Evolutionary conservation across 2,797 vertebrate species (phyloP).

Genomic region (Danio aesculapii): DNA sequence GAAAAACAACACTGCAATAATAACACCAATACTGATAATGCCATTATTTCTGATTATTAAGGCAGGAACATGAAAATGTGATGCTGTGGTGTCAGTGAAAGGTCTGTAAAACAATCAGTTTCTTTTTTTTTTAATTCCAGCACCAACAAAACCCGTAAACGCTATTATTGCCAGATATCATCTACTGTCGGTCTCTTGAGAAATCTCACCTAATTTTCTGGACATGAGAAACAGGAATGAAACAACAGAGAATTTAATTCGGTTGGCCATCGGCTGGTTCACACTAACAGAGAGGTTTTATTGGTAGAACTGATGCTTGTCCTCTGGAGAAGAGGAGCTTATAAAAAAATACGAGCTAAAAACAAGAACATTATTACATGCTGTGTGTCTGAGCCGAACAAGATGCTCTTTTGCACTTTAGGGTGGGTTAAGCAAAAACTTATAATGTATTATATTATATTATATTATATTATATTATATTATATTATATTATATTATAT

Average conservation of each 20-base stretch:
- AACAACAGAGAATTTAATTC: conserved; percentile 23
- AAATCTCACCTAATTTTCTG: conserved; percentile 7
- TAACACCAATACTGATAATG: conserved; percentile 26
- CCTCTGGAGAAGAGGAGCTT: conserved; percentile 15
- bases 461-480: no score
- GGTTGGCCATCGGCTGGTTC: conserved; percentile 20
- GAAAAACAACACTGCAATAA: conserved; percentile 1
- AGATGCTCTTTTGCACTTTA: neutral
- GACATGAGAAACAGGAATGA: conserved; percentile 18
- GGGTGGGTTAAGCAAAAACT: neutral
- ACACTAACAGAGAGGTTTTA: conserved; percentile 24
- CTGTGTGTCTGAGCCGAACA: conserved; percentile 4
- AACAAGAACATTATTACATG: conserved; percentile 14
- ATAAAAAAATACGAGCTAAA: neutral
- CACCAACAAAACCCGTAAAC: conserved; percentile 17
- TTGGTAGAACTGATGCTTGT: conserved; percentile 20
- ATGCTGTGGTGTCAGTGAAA: conserved; percentile 10
- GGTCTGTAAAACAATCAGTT: conserved; percentile 27
- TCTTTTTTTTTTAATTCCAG: neutral
- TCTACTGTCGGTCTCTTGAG: conserved; percentile 17
- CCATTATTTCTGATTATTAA: conserved; percentile 23
- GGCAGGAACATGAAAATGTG: neutral
- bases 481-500: no score
- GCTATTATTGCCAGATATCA: conserved; percentile 19
- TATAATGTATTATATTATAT: neutral